Evolutionary conservation across 2,113 vertebrate genomes (phyloP).

Genomic region (Odontesthes bonariensis): DNA sequence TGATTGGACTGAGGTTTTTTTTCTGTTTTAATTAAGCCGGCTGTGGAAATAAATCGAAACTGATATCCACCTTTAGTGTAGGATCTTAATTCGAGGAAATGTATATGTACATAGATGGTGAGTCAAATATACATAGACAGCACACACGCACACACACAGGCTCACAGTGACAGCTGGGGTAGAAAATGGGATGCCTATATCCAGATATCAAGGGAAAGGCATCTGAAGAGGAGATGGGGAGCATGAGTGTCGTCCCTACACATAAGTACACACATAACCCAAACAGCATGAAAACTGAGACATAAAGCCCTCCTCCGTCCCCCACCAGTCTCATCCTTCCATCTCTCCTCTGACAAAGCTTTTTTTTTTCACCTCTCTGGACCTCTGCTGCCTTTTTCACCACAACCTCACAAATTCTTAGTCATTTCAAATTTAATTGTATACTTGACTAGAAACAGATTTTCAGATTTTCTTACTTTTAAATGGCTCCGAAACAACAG

Average conservation of each 20-base stretch:
- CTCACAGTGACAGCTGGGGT: constrained; percentile 73
- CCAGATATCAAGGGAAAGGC: constrained; percentile 65
- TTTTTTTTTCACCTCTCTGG: constrained; percentile 21
- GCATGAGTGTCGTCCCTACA: constrained; percentile 57
- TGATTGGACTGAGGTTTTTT: neutral
- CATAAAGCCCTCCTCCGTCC: constrained; percentile 63
- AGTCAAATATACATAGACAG: constrained; percentile 33
- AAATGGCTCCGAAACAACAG: constrained; percentile 6
- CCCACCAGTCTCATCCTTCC: constrained; percentile 5
- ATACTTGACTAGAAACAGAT: constrained; percentile 13
- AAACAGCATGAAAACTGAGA: constrained; percentile 72
- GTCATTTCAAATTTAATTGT: constrained; percentile 44
- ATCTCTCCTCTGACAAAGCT: constrained; percentile 8
- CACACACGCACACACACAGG: constrained; percentile 9
- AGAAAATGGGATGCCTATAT: constrained; percentile 68
- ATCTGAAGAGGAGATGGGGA: constrained; percentile 53
- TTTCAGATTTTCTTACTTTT: constrained; percentile 8
- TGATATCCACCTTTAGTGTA: constrained; percentile 39
- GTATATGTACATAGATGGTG: constrained; percentile 12
- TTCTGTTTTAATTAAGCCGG: constrained; percentile 34
- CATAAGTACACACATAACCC: constrained; percentile 56
- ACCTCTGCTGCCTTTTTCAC: constrained; percentile 30
- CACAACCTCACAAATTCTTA: constrained; percentile 51
- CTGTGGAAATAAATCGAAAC: constrained; percentile 56
- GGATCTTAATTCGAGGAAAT: constrained; percentile 31